Base-by-base conservation (phyloP, 2,797 vertebrate genomes). In the Tangara arthus region DNA sequence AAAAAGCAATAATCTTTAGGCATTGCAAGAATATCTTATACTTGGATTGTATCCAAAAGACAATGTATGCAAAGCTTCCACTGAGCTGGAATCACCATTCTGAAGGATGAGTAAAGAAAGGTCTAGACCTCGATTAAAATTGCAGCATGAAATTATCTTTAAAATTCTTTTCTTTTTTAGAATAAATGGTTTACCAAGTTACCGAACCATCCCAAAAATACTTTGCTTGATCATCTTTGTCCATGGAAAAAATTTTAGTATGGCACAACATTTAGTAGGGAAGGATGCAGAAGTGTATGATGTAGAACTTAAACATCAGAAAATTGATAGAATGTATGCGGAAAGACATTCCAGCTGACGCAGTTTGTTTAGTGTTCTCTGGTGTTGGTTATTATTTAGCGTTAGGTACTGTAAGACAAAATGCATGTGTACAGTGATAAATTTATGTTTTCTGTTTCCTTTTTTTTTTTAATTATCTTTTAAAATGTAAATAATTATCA, bases 1-100 rank as follows among this genome's bases (percentile, higher is more conserved):
- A 52, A 46, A 85, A 28, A 37, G 6, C 12, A 66, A 59, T 52
- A 59, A 23, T 14, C 2, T 28, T n/a, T 28, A 37, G 39, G 7
- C 4, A 76, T 39, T 3, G 5, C 52, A 94, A 91, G 28, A 80
- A 90, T 55, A 76, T 72, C 73, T 93, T 91, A 75, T 53, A 86
- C 76, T 89, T 96, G 84, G 77, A 87, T 84, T 79, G 22, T 50
- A 75, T 75, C 56, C 93, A 91, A 89, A 87, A 69, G 72, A 24
- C 52, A n/a, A n/a, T n/a, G n/a, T 71, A 15, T 57, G 63, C 64
- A 61, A n/a, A 92, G 27, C 44, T 94, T 91, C 79, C n/a, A 71
- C 34, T 55, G 71, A 89, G 6, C 21, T 41, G 53, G 59, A 46
- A 82, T 80, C 13, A 68, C 13, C 37, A 18, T 53, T 57, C n/a